phyloP scores from a whole-genome alignment of 2,113 vertebrate genomes.

The Grantiella picta region DNA sequence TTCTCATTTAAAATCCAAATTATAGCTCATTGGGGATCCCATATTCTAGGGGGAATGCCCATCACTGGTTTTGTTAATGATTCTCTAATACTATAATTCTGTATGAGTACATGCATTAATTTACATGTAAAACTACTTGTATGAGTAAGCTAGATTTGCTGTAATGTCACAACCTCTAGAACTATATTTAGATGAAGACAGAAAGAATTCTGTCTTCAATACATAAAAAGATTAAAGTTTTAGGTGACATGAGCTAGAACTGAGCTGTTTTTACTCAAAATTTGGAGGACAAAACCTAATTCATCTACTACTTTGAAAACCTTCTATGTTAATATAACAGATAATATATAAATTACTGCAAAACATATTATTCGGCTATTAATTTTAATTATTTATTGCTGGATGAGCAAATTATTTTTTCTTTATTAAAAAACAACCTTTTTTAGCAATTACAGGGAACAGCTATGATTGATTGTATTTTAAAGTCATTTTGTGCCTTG shows the following conservation, averaged over 20 bases:
- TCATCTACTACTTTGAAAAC: background rate
- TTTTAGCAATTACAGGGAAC: background rate
- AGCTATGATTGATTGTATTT: background rate
- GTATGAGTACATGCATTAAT: slow-evolving; percentile 26
- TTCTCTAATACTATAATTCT: slow-evolving; percentile 17
- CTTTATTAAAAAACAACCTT: background rate
- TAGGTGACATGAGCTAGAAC: background rate
- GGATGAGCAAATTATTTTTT: background rate
- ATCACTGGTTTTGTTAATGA: slow-evolving; percentile 49
- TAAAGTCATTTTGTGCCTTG: background rate
- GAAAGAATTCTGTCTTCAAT: background rate
- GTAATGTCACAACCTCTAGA: background rate
- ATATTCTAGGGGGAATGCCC: slow-evolving; percentile 25
- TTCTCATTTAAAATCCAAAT: slow-evolving; percentile 49
- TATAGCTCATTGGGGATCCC: background rate
- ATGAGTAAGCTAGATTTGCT: slow-evolving; percentile 8
- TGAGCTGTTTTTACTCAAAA: background rate
- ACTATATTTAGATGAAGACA: background rate
- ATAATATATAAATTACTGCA: background rate
- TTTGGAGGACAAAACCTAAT: background rate
- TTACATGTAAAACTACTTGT: slow-evolving; percentile 26
- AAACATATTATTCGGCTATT: background rate
- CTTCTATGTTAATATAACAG: background rate
- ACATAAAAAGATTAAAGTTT: background rate
- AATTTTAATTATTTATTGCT: background rate